Evolutionary conservation across 2,797 vertebrate species (phyloP).

Genomic region (Clamator glandarius): DNA sequence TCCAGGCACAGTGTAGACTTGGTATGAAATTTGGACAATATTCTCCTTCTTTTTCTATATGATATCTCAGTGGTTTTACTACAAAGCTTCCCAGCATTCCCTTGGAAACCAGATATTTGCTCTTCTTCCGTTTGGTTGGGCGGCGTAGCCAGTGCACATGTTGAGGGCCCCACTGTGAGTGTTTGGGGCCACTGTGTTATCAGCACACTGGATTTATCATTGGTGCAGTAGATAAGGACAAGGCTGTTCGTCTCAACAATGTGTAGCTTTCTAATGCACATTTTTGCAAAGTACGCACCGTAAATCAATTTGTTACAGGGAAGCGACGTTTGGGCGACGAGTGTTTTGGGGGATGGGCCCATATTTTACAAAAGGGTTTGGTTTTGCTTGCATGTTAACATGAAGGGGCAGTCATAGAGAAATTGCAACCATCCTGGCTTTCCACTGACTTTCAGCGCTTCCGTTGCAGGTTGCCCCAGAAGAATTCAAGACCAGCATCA

Average conservation of each 20-base stretch:
- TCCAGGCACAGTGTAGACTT: background rate
- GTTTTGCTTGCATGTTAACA: background rate
- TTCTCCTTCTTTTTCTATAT: background rate
- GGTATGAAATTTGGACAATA: background rate
- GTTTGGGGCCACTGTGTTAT: background rate
- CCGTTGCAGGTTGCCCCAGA: conserved; percentile 92
- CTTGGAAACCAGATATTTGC: background rate
- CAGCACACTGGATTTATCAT: background rate
- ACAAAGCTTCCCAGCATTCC: background rate
- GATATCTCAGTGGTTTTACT: background rate
- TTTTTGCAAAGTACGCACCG: background rate
- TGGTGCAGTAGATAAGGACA: background rate
- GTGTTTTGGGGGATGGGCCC: background rate
- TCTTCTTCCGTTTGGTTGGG: background rate
- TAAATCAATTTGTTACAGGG: background rate
- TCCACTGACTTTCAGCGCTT: conserved; percentile 27
- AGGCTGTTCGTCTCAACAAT: background rate
- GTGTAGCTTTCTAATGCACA: background rate
- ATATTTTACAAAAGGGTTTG: no score
- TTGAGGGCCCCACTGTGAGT: background rate
- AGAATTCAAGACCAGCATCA: conserved; percentile 97
- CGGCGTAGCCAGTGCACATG: background rate
- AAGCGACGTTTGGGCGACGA: background rate
- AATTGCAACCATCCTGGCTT: background rate
- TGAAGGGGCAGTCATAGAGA: background rate